Evolutionary conservation across 92 coral and sea anemone species (phyloP).

Genomic region (Meandrina meandrites): DNA sequence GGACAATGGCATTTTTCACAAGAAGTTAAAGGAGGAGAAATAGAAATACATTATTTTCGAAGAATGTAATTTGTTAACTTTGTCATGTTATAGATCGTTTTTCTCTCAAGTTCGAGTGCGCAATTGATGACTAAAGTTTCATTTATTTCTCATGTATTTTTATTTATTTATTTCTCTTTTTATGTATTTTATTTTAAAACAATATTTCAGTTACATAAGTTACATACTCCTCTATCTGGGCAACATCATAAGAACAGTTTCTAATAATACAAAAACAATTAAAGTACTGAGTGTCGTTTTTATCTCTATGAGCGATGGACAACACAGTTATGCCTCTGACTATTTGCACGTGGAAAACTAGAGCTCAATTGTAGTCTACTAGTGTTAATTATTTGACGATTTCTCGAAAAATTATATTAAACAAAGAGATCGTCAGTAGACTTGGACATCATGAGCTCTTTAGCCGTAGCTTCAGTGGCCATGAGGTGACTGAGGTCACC

Average conservation of each 20-base stretch:
- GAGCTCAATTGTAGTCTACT: neutral
- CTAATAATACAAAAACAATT: neutral
- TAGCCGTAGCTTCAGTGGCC: constrained; percentile 83
- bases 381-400: neutral
- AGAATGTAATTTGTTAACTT: neutral
- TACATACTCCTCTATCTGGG: too few relatives aligned
- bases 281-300: neutral
- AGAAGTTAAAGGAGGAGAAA: neutral
- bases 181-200: too few relatives aligned
- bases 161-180: neutral
- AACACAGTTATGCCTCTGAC: neutral
- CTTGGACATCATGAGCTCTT: constrained; percentile 77
- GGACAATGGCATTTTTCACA: neutral
- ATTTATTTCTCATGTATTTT: neutral
- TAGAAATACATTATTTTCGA: neutral
- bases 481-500: constrained; percentile 78
- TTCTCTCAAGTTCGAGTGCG: neutral
- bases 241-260: too few relatives aligned
- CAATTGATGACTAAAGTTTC: too few relatives aligned
- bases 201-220: too few relatives aligned
- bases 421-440: constrained; percentile 75
- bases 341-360: neutral
- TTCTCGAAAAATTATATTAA: constrained; percentile 2
- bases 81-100: neutral
- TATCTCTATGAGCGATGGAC: neutral